phyloP scores from a whole-genome alignment of 2,888 invertebrate genomes.

The Operophtera brumata region DNA sequence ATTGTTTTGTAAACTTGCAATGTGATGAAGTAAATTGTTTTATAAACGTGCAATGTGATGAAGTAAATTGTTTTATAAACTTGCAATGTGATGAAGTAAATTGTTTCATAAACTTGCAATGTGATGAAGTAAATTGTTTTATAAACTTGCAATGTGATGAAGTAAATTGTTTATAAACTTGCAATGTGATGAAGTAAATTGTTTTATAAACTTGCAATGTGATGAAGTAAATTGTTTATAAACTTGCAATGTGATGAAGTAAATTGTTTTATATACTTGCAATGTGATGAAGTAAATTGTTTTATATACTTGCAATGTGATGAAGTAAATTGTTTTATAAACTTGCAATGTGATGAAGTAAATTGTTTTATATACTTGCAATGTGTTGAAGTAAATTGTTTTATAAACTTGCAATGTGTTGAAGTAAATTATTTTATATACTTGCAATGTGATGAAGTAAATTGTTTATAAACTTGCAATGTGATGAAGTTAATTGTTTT shows the following conservation, averaged over 20 bases:
- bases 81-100: not conserved
- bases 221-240: not conserved
- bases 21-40: not conserved
- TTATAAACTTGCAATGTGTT: not conserved
- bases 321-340: not conserved
- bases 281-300: not conserved
- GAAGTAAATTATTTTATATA: not conserved
- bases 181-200: not conserved
- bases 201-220: not conserved
- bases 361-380: not conserved
- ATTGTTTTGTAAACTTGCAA: not conserved
- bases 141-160: not conserved
- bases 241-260: not conserved
- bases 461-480: not conserved
- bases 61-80: not conserved
- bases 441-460: not conserved
- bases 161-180: not conserved
- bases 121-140: not conserved
- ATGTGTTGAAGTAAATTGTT: not conserved
- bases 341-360: not conserved
- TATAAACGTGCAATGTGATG: not conserved
- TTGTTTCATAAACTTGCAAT: not conserved
- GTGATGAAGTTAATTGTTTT: not conserved
- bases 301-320: not conserved
- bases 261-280: not conserved